Base-by-base conservation (phyloP, 92 coral and sea anemone genomes). In the Scolanthus callimorphus region DNA sequence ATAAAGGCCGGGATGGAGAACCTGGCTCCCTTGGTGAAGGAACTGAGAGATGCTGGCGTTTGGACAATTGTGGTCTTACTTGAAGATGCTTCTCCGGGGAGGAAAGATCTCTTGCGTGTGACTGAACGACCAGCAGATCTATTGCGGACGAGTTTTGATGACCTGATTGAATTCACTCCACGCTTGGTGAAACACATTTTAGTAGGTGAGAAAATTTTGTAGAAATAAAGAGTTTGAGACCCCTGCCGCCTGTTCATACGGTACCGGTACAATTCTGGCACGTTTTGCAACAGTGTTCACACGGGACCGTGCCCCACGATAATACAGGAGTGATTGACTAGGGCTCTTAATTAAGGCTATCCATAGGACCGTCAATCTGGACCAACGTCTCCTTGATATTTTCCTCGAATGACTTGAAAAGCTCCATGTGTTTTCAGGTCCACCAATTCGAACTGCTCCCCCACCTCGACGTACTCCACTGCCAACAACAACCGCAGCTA, bases 151-250 rank as follows among this genome's bases (percentile, higher is more conserved):
- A 17, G 39, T 31, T 47, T 49, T 20, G 73, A 46, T 29, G 69
- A 57, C 39, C 39, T 81, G 39, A 65, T 47, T 31, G 27, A 71
- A 38, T 48, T 53, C 12, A 70, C 62, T 15, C 76, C 87, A 17
- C 60, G 46, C 21, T 50, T 81, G 49, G 63, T 72, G 13, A 55
- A 57, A n/a, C 52, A 67, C 23, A 74, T 81, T 51, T 54, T 62
- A 29, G 28, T 61, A 58, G 48, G 87, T 81, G 29, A 65, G 86
- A 49, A 43, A 45, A 79, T n/a, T n/a, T n/a, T n/a, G n/a, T n/a
- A n/a, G n/a, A n/a, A n/a, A n/a, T n/a, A n/a, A n/a, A n/a, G n/a
- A n/a, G n/a, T n/a, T n/a, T n/a, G n/a, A n/a, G n/a, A n/a, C n/a
- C n/a, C n/a, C n/a, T n/a, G n/a, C n/a, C n/a, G n/a, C n/a, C n/a